Conservation (phyloP, 2,797 vertebrate species). For the Artibeus jamaicensis region DNA sequence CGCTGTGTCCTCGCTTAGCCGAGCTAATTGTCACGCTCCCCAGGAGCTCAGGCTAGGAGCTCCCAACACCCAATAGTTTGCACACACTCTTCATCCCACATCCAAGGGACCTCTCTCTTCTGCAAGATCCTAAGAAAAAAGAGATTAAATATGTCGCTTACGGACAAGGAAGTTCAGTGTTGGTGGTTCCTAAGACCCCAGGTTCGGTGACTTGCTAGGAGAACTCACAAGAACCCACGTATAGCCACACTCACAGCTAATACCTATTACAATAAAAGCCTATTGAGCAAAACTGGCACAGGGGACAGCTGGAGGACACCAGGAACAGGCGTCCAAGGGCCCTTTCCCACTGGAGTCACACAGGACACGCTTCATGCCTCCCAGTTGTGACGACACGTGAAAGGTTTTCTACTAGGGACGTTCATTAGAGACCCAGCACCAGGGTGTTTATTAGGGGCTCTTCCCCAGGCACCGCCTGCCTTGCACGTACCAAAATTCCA, state of each 20-base stretch:
- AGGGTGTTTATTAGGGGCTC: not conserved
- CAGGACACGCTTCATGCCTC: not conserved
- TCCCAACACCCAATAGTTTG: not conserved
- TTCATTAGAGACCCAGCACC: not conserved
- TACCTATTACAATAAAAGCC: not conserved
- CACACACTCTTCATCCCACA: not conserved
- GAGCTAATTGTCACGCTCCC: not conserved
- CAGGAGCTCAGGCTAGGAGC: not conserved
- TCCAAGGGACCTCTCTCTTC: not conserved
- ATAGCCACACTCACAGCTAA: not conserved
- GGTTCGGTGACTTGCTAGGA: not conserved
- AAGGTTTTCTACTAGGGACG: not conserved
- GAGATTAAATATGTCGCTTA: not conserved
- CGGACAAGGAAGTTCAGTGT: not conserved
- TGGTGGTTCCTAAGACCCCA: not conserved
- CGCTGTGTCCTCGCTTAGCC: not conserved
- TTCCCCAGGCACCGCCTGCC: not conserved
- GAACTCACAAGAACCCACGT: not conserved
- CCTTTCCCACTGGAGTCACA: not conserved
- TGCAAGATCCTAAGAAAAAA: not conserved
- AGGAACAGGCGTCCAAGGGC: not conserved
- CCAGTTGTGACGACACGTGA: not conserved
- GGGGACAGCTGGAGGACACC: not conserved
- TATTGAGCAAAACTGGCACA: not conserved
- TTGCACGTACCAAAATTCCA: not conserved